Evolutionary conservation across 2,113 vertebrate genomes (phyloP), one percentile per base, ranked within the genome.

Genomic region (Pseudorasbora parva): DNA sequence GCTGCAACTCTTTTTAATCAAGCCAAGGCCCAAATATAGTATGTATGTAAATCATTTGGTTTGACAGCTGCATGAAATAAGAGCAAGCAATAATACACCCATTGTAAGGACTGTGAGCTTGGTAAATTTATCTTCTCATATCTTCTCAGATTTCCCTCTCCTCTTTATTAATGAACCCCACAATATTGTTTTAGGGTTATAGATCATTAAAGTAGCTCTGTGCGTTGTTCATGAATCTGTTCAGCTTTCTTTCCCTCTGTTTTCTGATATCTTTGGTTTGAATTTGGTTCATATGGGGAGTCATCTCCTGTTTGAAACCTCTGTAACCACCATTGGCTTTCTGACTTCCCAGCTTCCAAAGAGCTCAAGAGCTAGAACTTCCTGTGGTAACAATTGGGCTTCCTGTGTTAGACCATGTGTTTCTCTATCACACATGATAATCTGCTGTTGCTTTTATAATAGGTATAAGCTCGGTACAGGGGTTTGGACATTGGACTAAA

Each of bases 341-440:
- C 78, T 76, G 77, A 73, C 80, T 69, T 57, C 60, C 11, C 8
- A 66, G 33, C 78, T 81, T 51, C 72, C 74, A 78, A 83, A 72
- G 66, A 87, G 57, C 54, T 43, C 1, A 78, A 83, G 85, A 84
- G 57, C 80, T 84, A 51, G 85, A 85, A 82, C 82, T 88, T 90
- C 88, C 88, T 86, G 84, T 85, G 80, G 87, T 87, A 87, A 89
- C 87, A 89, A 88, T 86, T 25, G 59, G 17, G 80, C 83, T 86
- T 89, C 89, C 88, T 90, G 87, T 69, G 81, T 83, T 69, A 60
- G 72, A 83, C 71, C 59, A 79, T 81, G 80, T 90, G 85, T 75
- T 54, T 76, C 82, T 86, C 75, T 87, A 90, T 89, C 89, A 84
- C 49, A 81, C 47, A 60, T 87, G 88, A 89, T 90, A 87, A 90